phyloP scores from a whole-genome alignment of 2,113 vertebrate genomes.

The Oxygymnocypris stewartii region DNA sequence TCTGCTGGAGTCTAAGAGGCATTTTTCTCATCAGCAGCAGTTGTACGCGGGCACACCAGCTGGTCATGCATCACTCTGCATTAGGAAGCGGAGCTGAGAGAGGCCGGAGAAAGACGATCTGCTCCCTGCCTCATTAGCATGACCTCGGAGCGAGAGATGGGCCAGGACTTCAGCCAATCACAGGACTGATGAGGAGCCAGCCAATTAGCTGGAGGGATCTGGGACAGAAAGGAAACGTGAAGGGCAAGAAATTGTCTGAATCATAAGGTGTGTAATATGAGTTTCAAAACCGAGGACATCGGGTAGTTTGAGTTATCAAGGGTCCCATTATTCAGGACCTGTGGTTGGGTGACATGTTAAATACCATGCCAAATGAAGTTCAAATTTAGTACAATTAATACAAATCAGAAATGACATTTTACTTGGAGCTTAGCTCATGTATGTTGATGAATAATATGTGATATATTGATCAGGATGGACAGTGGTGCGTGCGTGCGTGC shows the following conservation, averaged over 20 bases:
- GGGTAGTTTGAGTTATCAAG: neutral
- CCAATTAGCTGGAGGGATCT: slow-evolving; percentile 40
- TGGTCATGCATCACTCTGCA: slow-evolving; percentile 37
- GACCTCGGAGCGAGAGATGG: slow-evolving; percentile 31
- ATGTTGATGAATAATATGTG: no score
- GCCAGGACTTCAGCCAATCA: slow-evolving; percentile 45
- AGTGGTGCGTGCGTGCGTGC: no score
- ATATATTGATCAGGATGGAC: neutral
- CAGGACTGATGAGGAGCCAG: slow-evolving; percentile 29
- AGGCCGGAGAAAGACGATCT: slow-evolving; percentile 31
- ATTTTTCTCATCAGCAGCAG: slow-evolving; percentile 45
- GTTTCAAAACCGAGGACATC: slow-evolving; percentile 15
- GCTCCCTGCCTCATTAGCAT: slow-evolving; percentile 54
- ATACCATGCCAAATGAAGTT: no score
- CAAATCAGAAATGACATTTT: no score
- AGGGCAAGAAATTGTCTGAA: slow-evolving; percentile 28
- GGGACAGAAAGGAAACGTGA: slow-evolving; percentile 9
- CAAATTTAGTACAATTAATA: no score
- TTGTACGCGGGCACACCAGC: neutral
- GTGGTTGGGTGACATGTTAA: no score
- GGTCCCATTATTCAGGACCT: no score
- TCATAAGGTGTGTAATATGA: slow-evolving; percentile 28
- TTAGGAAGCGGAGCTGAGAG: slow-evolving; percentile 6
- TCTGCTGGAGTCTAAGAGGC: slow-evolving; percentile 39
- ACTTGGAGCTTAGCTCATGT: no score